These are phyloP conservation scores for Porphyrio hochstetteri DNA, from an alignment of 2,113 vertebrate genomes.

Conservation along the genomic window DNA sequence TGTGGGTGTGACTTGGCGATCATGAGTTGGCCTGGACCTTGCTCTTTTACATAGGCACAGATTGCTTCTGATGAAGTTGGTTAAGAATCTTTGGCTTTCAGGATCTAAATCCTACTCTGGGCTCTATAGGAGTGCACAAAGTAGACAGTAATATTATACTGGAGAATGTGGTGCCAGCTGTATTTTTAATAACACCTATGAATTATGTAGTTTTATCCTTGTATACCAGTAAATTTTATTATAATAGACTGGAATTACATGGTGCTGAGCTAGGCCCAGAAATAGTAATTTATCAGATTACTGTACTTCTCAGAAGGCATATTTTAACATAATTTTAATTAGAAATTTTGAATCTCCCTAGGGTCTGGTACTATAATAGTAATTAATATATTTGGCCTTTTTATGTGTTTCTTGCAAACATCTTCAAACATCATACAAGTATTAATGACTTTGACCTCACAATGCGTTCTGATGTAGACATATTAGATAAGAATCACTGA, in stretches of 20 bases:
- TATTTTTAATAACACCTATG: neutral
- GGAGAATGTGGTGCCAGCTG: neutral
- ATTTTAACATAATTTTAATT: conserved; percentile 18
- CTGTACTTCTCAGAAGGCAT: neutral
- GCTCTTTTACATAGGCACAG: neutral
- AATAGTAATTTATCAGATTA: neutral
- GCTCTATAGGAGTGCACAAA: neutral
- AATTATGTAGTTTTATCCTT: neutral
- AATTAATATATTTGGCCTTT: conserved; percentile 20
- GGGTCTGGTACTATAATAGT: neutral
- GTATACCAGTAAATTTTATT: neutral
- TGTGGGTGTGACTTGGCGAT: neutral
- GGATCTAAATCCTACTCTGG: neutral
- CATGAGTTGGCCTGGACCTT: neutral
- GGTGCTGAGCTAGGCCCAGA: neutral
- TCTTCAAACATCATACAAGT: neutral
- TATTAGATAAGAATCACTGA: neutral
- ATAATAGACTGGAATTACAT: neutral
- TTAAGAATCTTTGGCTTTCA: neutral
- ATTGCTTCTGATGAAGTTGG: neutral
- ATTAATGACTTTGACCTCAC: conserved; percentile 1
- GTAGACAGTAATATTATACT: neutral
- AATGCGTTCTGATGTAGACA: neutral
- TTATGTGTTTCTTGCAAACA: neutral
- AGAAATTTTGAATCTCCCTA: neutral